These are phyloP conservation scores for Zoroaster sp. DNA, from an alignment of 53 echinoderm and acorn worm genomes.

Conservation along the genomic window DNA sequence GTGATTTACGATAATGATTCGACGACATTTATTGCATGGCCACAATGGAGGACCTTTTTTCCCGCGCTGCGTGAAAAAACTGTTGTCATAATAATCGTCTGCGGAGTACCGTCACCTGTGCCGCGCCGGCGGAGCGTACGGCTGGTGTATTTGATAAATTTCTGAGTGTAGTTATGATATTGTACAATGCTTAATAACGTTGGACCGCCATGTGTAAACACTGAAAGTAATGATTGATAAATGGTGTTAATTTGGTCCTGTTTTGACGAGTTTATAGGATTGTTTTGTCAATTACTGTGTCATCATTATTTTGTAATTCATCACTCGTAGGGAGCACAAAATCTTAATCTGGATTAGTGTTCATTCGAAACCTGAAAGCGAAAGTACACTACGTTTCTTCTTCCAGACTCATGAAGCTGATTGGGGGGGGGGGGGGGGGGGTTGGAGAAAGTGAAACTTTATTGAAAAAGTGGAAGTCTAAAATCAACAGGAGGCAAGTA, in stretches of 20 bases:
- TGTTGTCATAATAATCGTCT: neutral
- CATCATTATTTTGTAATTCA: neutral
- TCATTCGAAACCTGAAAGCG: too few relatives aligned
- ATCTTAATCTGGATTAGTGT: neutral
- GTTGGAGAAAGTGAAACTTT: too few relatives aligned
- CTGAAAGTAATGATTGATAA: constrained; percentile 3
- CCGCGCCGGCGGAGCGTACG: neutral
- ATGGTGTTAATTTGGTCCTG: neutral
- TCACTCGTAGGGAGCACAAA: neutral
- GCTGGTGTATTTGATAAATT: neutral
- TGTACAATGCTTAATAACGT: neutral
- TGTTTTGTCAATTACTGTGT: neutral
- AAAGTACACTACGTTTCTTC: too few relatives aligned
- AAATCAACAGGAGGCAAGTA: too few relatives aligned
- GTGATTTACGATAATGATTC: constrained; percentile 40
- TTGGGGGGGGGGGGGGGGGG: too few relatives aligned
- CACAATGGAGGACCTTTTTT: constrained; percentile 26
- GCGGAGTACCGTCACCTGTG: constrained; percentile 26
- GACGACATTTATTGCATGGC: constrained; percentile 20
- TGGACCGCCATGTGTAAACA: neutral
- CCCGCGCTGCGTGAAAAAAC: constrained; percentile 12
- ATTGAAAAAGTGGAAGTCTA: too few relatives aligned
- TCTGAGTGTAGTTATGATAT: neutral
- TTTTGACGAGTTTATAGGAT: neutral
- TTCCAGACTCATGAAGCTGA: too few relatives aligned